Conservation (phyloP, 1,140 invertebrate species). For the Teleogryllus occipitalis region DNA sequence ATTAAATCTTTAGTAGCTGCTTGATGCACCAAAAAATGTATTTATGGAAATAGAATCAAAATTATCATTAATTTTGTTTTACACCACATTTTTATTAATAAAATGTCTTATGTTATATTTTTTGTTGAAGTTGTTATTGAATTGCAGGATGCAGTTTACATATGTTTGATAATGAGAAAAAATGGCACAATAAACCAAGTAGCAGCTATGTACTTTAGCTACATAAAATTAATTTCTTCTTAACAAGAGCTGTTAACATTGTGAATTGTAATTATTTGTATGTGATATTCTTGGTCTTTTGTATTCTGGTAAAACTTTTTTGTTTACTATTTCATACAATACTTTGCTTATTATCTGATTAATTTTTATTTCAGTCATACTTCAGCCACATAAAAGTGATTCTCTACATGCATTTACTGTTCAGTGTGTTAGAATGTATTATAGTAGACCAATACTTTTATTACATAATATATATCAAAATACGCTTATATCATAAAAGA, state of each 20-base stretch:
- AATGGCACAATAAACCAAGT: neutral
- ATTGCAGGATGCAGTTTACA: too few relatives aligned
- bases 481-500: constrained; percentile 21
- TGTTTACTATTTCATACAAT: constrained; percentile 2
- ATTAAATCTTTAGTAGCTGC: too few relatives aligned
- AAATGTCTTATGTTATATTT: too few relatives aligned
- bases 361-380: neutral
- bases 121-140: too few relatives aligned
- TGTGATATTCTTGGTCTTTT: constrained; percentile 9
- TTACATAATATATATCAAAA: constrained; percentile 15
- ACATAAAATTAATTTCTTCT: neutral
- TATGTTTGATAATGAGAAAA: too few relatives aligned
- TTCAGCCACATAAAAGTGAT: constrained; percentile 10
- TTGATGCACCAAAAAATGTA: too few relatives aligned
- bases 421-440: constrained; percentile 18
- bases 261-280: constrained; percentile 8
- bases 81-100: too few relatives aligned
- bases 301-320: neutral
- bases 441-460: constrained; percentile 14
- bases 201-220: neutral
- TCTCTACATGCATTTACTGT: constrained; percentile 15
- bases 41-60: too few relatives aligned
- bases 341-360: neutral
- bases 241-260: neutral
- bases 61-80: too few relatives aligned